phyloP scores from a whole-genome alignment of 2,888 invertebrate genomes.

The Tiliacea aurago region DNA sequence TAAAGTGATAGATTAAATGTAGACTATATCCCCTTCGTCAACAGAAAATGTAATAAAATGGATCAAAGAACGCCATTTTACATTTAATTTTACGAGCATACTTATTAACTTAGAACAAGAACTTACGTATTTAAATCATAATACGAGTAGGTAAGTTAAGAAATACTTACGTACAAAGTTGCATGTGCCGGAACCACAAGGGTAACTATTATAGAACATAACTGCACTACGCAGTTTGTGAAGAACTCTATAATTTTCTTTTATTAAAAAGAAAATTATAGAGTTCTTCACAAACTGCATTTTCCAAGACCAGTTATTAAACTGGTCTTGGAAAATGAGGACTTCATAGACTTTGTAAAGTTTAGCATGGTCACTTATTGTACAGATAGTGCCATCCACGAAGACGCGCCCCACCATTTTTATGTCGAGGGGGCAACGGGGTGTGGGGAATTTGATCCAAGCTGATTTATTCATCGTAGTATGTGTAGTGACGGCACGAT shows the following conservation, averaged over 20 bases:
- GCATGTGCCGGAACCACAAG: slow-evolving; percentile 19
- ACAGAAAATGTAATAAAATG: neutral
- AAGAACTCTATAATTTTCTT: slow-evolving; percentile 43
- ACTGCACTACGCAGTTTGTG: slow-evolving; percentile 11
- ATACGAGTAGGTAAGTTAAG: neutral
- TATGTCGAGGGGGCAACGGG: no score
- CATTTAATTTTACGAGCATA: neutral
- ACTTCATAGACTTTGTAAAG: slow-evolving; percentile 2
- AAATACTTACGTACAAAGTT: slow-evolving; percentile 18
- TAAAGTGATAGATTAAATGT: neutral
- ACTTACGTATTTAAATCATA: slow-evolving; percentile 4
- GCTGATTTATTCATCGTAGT: no score
- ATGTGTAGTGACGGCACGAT: no score
- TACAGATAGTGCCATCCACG: no score
- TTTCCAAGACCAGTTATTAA: slow-evolving; percentile 32
- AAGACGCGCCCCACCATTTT: no score
- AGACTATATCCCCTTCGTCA: neutral
- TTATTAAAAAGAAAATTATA: no score
- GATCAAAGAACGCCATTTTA: neutral
- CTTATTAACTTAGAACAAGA: neutral
- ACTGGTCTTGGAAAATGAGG: slow-evolving; percentile 22
- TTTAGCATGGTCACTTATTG: neutral
- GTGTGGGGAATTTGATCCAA: no score
- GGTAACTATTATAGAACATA: slow-evolving; percentile 24
- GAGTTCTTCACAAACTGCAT: no score